A percentile compares a stretch with the other conserved stretches of the same genome.
Evolutionary conservation across 2,113 vertebrate genomes (phyloP).

Genomic region (Calyptommatus sinebrachiatus): DNA sequence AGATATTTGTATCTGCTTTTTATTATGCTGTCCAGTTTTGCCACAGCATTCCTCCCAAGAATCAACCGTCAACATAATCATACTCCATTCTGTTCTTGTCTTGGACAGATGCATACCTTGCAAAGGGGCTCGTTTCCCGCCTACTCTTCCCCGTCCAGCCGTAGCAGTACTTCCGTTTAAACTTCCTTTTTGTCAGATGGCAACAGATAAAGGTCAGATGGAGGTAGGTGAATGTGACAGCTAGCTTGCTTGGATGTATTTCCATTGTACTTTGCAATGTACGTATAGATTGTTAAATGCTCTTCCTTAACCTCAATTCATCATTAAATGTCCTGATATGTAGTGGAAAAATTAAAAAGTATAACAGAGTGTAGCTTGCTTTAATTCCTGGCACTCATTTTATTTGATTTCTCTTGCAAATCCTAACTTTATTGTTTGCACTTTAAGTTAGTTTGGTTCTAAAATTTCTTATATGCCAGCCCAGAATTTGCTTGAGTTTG

Average conservation of each 20-base stretch:
- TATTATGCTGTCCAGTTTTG: no score
- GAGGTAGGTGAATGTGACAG: conserved; percentile 78
- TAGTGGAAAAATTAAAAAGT: not conserved
- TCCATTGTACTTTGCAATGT: not conserved
- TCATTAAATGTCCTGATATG: not conserved
- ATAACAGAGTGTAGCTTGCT: not conserved
- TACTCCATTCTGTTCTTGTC: conserved; percentile 35
- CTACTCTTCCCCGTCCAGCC: conserved; percentile 91
- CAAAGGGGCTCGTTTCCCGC: conserved; percentile 92
- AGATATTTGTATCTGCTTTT: no score
- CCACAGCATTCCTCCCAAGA: no score
- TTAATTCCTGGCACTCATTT: not conserved
- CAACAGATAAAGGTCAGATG: conserved; percentile 96
- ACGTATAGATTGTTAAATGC: not conserved
- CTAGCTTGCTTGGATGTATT: not conserved
- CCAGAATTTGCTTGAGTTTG: not conserved
- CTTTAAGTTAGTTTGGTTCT: not conserved
- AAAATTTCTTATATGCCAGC: not conserved
- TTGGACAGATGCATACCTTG: conserved; percentile 91
- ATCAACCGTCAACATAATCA: no score
- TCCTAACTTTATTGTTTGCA: not conserved
- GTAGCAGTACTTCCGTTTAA: conserved; percentile 87
- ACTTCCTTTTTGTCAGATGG: conserved; percentile 88
- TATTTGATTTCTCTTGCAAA: not conserved
- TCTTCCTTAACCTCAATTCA: not conserved